Percentiles rank a stretch among this genome's conserved stretches.
These are phyloP conservation scores for Scomber scombrus DNA, from an alignment of 2,113 vertebrate species.

Conservation along the genomic window DNA sequence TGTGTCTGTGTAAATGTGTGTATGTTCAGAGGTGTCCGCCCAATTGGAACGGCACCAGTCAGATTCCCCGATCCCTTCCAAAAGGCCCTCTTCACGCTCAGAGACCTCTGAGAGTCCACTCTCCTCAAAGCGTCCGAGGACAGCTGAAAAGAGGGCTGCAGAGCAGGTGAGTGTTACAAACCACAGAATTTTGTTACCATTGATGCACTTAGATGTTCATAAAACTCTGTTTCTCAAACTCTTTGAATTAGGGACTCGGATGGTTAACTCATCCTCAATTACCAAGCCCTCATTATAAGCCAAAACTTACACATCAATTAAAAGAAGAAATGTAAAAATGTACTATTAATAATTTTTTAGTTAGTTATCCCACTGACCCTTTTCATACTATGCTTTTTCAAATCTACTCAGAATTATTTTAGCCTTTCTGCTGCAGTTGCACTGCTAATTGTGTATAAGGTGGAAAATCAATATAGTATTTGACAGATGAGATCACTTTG, in stretches of 20 bases:
- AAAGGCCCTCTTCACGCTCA: constrained; percentile 88
- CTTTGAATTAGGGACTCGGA: constrained; percentile 62
- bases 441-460: constrained; percentile 85
- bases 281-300: constrained; percentile 69
- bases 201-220: constrained; percentile 46
- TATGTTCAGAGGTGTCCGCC: constrained; percentile 84
- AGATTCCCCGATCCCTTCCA: constrained; percentile 89
- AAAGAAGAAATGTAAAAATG: constrained; percentile 64
- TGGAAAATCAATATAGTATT: constrained; percentile 85
- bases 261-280: constrained; percentile 59
- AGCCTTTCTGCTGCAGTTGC: constrained; percentile 75
- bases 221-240: constrained; percentile 32
- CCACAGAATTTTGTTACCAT: constrained; percentile 18
- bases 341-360: constrained; percentile 60
- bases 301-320: constrained; percentile 61
- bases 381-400: constrained; percentile 72
- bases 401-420: constrained; percentile 71
- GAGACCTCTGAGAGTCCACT: constrained; percentile 89
- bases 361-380: constrained; percentile 42
- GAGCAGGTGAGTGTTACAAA: constrained; percentile 91
- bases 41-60: constrained; percentile 92
- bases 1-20: constrained; percentile 57
- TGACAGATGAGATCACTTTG: constrained; percentile 86
- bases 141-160: constrained; percentile 89
- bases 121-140: constrained; percentile 92